A percentile compares a stretch with the other conserved stretches of the same genome.
Evolutionary conservation across 2,888 invertebrate species (phyloP).

Genomic region (Volucella zonaria): DNA sequence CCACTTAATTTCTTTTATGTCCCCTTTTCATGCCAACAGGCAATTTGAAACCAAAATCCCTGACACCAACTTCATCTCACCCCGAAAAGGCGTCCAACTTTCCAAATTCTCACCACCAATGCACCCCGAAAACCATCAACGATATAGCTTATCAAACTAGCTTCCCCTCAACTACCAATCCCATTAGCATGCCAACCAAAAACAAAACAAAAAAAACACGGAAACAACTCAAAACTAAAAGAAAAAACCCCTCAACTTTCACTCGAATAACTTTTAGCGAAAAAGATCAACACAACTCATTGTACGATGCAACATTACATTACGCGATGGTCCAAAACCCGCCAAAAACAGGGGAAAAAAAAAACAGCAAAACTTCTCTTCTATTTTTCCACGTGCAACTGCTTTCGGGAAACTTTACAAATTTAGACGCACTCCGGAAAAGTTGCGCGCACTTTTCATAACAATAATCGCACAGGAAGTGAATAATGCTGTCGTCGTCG

Average conservation of each 20-base stretch:
- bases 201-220: constrained; percentile 7
- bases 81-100: too few species aligned
- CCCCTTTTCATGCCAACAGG: too few species aligned
- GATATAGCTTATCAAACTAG: too few species aligned
- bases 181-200: background rate
- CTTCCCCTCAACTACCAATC: too few species aligned
- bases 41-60: too few species aligned
- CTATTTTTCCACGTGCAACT: constrained; percentile 34
- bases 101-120: too few species aligned
- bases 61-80: too few species aligned
- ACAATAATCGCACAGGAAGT: constrained; percentile 55
- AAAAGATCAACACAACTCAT: constrained; percentile 56
- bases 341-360: background rate
- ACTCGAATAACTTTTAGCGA: constrained; percentile 28
- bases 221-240: constrained; percentile 1
- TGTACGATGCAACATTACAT: constrained; percentile 30
- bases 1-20: too few species aligned
- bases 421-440: constrained; percentile 31
- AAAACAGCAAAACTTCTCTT: background rate
- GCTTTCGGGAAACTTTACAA: constrained; percentile 32
- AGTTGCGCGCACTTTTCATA: constrained; percentile 52
- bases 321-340: constrained; percentile 44
- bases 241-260: constrained; percentile 26
- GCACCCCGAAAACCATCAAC: too few species aligned
- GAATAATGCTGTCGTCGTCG: constrained; percentile 14